Evolutionary conservation across 2,888 invertebrate genomes (phyloP).

Genomic region (Hymenopus coronatus): DNA sequence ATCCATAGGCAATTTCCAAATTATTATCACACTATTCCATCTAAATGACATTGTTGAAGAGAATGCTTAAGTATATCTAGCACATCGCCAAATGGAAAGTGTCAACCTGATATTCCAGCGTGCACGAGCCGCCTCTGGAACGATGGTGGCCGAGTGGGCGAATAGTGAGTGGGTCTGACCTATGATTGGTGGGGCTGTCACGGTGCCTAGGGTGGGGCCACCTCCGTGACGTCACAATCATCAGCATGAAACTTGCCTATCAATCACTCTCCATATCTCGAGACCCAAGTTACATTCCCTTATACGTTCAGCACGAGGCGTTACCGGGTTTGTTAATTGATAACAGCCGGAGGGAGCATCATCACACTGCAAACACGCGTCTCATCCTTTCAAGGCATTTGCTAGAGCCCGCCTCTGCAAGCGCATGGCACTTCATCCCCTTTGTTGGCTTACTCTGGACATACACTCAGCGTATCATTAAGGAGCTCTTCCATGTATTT

Average conservation of each 20-base stretch:
- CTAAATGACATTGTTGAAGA: no score
- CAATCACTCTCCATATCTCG: constrained; percentile 8
- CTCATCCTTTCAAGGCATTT: neutral
- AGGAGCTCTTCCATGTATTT: neutral
- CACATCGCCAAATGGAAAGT: neutral
- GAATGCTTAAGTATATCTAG: no score
- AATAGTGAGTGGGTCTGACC: neutral
- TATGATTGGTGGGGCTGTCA: constrained; percentile 20
- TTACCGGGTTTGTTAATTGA: neutral
- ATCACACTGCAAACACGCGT: neutral
- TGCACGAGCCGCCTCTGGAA: neutral
- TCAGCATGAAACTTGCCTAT: constrained; percentile 14
- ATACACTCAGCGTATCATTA: neutral
- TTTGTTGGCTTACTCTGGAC: neutral
- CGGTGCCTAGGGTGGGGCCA: constrained; percentile 14
- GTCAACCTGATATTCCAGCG: neutral
- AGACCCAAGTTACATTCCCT: neutral
- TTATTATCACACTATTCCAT: no score
- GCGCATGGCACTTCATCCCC: neutral
- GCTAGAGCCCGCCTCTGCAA: neutral
- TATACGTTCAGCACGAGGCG: neutral
- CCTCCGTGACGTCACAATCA: constrained; percentile 6
- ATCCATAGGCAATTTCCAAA: no score
- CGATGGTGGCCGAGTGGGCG: neutral
- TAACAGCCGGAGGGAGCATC: neutral